Evolutionary conservation across 2,797 vertebrate genomes (phyloP).

Genomic region (Ptychobarbus kaznakovi): DNA sequence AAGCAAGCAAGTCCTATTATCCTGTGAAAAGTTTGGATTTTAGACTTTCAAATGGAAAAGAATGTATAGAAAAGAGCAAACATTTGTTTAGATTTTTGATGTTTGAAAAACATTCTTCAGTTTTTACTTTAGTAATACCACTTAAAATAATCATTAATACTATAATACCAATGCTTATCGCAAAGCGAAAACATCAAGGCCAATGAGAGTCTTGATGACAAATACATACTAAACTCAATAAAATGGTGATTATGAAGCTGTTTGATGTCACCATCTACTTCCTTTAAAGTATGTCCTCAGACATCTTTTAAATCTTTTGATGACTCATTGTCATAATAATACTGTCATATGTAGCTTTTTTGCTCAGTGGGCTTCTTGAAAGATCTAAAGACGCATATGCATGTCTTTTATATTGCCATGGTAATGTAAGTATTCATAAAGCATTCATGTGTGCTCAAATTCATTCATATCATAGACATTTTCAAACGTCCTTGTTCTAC

Average conservation of each 20-base stretch:
- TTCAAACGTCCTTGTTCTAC: constrained; percentile 38
- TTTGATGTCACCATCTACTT: constrained; percentile 28
- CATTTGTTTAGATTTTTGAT: background rate
- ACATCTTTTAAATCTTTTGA: constrained; percentile 34
- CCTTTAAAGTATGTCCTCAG: constrained; percentile 22
- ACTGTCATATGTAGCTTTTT: background rate
- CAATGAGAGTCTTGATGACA: background rate
- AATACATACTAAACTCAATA: constrained; percentile 34
- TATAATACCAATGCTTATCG: background rate
- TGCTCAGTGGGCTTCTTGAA: constrained; percentile 2
- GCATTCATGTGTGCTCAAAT: constrained; percentile 15
- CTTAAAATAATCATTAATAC: background rate
- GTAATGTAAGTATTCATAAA: constrained; percentile 15
- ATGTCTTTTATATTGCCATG: constrained; percentile 25
- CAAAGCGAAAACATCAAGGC: constrained; percentile 1
- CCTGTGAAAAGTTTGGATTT: background rate
- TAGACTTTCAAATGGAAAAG: background rate
- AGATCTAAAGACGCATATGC: constrained; percentile 10
- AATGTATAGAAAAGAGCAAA: background rate
- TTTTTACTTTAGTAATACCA: background rate
- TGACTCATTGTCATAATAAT: constrained; percentile 36
- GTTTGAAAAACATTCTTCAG: background rate
- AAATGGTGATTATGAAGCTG: constrained; percentile 5
- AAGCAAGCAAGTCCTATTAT: background rate
- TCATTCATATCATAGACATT: constrained; percentile 31